phyloP scores from a whole-genome alignment of 2,113 vertebrate species.

The Emydocephalus ijimae region DNA sequence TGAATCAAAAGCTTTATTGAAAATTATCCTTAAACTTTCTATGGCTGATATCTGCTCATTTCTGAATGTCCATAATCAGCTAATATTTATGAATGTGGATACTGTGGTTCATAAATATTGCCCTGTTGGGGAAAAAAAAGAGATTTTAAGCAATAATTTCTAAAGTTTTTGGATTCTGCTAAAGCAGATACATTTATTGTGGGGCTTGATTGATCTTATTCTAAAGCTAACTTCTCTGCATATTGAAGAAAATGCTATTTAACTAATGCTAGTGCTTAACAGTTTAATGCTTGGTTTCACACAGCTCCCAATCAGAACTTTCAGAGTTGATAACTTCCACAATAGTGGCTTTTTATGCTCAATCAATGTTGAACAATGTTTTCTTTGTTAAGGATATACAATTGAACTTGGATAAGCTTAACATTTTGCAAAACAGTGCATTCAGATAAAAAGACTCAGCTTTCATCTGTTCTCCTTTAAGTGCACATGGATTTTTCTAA shows the following conservation, averaged over 20 bases:
- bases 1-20: conserved; percentile 2
- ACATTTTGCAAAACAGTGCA: conserved; percentile 10
- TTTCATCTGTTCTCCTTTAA: not conserved
- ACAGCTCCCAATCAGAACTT: conserved; percentile 28
- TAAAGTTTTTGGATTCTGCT: conserved; percentile 21
- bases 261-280: conserved; percentile 44
- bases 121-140: not conserved
- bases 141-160: conserved; percentile 26
- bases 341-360: not conserved
- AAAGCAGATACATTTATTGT: conserved; percentile 26
- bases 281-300: conserved; percentile 55
- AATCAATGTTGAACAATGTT: conserved; percentile 6
- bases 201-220: not conserved
- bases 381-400: not conserved
- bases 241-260: conserved; percentile 41
- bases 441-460: conserved; percentile 1
- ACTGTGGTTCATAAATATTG: conserved; percentile 27
- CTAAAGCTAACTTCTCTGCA: conserved; percentile 26
- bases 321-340: not conserved
- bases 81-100: conserved; percentile 38
- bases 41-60: conserved; percentile 3
- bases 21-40: not conserved
- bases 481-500: not conserved
- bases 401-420: not conserved
- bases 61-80: not conserved